Evolutionary conservation across 2,113 vertebrate genomes (phyloP), one percentile per base, ranked within the genome.

Genomic region (Cebidichthys violaceus): DNA sequence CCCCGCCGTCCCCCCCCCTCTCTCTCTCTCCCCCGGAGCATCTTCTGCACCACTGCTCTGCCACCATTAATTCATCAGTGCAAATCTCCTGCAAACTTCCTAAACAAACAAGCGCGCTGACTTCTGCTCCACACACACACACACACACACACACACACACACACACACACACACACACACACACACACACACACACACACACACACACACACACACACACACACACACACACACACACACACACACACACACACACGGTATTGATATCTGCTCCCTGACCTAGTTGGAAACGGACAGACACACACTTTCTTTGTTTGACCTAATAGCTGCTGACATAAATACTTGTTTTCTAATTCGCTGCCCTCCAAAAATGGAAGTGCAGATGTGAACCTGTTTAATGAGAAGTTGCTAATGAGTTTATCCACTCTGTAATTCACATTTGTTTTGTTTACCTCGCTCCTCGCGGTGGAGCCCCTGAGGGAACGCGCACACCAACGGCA

Each of bases 31-130:
- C 83, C 83, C 77, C 43, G 20, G 70, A 87, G 85, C 84, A 47
- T 81, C 80, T 91, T 92, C 90, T 85, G 90, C 89, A 83, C 83
- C 89, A 87, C 83, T 89, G 83, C 88, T 81, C 91, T 94, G 94
- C 90, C 95, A 92, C 90, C 82, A 86, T 79, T 67, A 77, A 93
- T 94, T 92, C 78, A 89, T 94, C 92, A 93, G 64, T 33, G 27
- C 77, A 88, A 81, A 74, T 81, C 84, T 88, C 82, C 70, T 43
- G 47, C 84, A 83, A 90, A 89, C 90, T 84, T 91, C 84, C 76
- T 59, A 86, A 89, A 88, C 45, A 92, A 93, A 92, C 87, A 91
- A 87, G 64, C 55, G 35, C n/a, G 60, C 64, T 54, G 70, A 86
- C 77, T 82, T 85, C 77, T 79, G 82, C 70, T 81, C n/a, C 72